Base-by-base conservation (phyloP, 2,113 vertebrate species). In the Meleagris gallopavo region DNA sequence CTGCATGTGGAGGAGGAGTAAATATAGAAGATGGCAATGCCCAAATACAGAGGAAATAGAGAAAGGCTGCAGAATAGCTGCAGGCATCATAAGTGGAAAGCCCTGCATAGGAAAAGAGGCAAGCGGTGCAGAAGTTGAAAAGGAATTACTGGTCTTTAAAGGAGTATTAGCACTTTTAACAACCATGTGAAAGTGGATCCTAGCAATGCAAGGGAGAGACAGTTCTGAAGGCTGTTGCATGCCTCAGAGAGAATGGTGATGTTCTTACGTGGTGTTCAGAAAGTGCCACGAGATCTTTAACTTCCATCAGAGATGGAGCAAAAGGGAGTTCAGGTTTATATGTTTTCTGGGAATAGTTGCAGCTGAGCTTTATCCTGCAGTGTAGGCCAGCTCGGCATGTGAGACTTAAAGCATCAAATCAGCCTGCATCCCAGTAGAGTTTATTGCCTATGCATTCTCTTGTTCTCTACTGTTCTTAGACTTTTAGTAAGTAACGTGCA, bases 251-350 rank as follows among this genome's bases (percentile, higher is more conserved):
- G 48, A 82, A 52, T 8, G n/a, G 34, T 0, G 0, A 25, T 60
- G 18, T 85, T 45, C 64, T 62, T 45, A 62, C 2, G 3, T 45
- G 38, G 34, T 66, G 27, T 75, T 85, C 74, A 74, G 78, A 86
- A 75, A 96, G 88, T 93, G 84, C 83, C 82, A 78, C 7, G 67
- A 86, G 76, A 60, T 94, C 64, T 96, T 94, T 95, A 83, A 95
- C 66, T 93, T 93, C 83, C 43, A 70, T 84, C 76, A 62, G 77
- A 95, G 62, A 27, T 29, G 30, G 30, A 38, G 36, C 58, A 82
- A 82, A 41, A 93, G 32, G 57, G 30, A 73, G 78, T 77, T 93
- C 4, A 64, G 71, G 41, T 15, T 77, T 21, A 38, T 9, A 24
- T 79, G 29, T 38, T 65, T 54, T 9, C 29, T 57, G 34, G 24